Evolutionary conservation across 2,113 vertebrate species (phyloP).

Genomic region (Agapornis roseicollis): DNA sequence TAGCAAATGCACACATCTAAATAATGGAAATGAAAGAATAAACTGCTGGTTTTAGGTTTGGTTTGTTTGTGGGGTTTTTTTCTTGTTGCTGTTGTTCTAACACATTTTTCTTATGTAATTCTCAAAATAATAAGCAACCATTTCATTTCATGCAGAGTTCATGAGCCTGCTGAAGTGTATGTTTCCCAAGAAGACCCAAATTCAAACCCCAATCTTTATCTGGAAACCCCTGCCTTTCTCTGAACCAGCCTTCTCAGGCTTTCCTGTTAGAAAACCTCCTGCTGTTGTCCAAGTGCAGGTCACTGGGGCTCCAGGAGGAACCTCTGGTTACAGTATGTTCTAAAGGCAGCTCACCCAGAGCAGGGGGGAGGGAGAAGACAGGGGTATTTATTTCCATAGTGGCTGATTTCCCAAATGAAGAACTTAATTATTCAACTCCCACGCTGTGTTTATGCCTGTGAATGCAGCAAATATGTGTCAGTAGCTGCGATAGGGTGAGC

Average conservation of each 20-base stretch:
- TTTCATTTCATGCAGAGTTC: background rate
- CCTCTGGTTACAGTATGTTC: background rate
- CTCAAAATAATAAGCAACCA: background rate
- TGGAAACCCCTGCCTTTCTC: background rate
- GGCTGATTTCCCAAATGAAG: background rate
- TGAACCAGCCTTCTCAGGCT: background rate
- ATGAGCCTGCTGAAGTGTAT: accelerated
- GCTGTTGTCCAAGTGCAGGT: accelerated
- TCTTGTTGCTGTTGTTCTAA: background rate
- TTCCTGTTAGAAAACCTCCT: background rate
- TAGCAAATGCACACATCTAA: background rate
- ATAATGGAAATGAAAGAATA: background rate
- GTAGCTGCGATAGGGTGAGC: background rate
- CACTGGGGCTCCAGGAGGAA: background rate
- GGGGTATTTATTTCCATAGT: background rate
- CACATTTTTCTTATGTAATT: background rate
- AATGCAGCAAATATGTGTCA: background rate
- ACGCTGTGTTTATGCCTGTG: background rate
- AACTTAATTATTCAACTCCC: background rate
- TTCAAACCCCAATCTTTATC: background rate
- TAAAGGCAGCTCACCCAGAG: background rate
- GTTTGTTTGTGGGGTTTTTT: background rate
- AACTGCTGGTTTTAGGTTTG: background rate
- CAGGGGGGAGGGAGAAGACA: background rate
- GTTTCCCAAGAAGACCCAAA: background rate